Base-by-base conservation (phyloP, 2,888 invertebrate genomes). In the Dicyrtoma fusca region DNA sequence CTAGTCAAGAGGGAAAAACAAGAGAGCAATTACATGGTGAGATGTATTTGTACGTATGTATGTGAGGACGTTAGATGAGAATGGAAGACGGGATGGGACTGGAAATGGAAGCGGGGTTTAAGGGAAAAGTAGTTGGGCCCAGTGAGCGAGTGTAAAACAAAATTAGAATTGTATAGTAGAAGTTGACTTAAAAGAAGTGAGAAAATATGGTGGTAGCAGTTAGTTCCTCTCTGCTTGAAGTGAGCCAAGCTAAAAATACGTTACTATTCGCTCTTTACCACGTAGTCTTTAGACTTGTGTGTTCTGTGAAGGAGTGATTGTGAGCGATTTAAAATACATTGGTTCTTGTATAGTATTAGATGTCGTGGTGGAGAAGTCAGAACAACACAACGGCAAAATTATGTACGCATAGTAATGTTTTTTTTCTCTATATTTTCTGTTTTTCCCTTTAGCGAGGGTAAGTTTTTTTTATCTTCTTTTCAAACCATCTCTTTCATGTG, bases 201-300 rank as follows among this genome's bases (percentile, higher is more conserved):
- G 17, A 19, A 53, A 53, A 53, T 17, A 53, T 53, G 53, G 53
- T 53, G 53, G 53, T 21, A 6, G n/a, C 17, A 17, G 53, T 10
- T 34, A 19, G 19, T 53, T 21, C 21, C 53, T 53, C 53, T 53
- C 53, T 53, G 2, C 17, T 10, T 53, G 53, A 11, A 21, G n/a
- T 13, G 53, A 21, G 19, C 17, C 53, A 17, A 53, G 53, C 53
- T 53, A 53, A 53, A 53, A 53, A 53, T 53, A 53, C 53, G 21
- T 53, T 53, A 53, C 53, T 53, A 53, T 53, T n/a, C n/a, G n/a
- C n/a, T n/a, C n/a, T n/a, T n/a, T n/a, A n/a, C n/a, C n/a, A n/a
- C n/a, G n/a, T n/a, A n/a, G n/a, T n/a, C n/a, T n/a, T n/a, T n/a
- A n/a, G n/a, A n/a, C n/a, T n/a, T n/a, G 21, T 17, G 53, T 17